These are phyloP conservation scores for Eonycteris spelaea DNA, from an alignment of 2,113 vertebrate species.

Conservation along the genomic window DNA sequence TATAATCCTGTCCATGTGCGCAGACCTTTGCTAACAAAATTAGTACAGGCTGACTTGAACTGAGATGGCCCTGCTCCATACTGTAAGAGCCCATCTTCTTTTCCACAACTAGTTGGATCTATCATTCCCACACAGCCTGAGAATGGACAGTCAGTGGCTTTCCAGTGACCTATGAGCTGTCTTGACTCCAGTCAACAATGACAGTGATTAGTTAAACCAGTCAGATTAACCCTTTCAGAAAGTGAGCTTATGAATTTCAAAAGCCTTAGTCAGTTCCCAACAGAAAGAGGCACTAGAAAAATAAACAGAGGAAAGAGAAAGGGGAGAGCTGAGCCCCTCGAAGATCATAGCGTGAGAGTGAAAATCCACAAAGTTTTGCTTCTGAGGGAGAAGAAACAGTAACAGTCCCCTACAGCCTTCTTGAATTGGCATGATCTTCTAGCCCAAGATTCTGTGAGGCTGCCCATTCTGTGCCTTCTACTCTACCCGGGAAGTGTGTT, in stretches of 20 bases:
- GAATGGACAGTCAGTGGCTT: background rate
- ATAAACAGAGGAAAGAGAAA: background rate
- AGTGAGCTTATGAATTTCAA: background rate
- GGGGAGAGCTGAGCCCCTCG: background rate
- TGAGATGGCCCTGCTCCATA: background rate
- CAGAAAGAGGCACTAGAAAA: background rate
- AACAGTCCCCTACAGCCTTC: background rate
- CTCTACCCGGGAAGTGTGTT: background rate
- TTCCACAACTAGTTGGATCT: background rate
- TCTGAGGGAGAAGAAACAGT: background rate
- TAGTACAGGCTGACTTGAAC: background rate
- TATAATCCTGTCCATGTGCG: background rate
- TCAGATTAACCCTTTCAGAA: background rate
- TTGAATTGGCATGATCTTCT: background rate
- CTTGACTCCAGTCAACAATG: background rate
- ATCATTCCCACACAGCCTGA: background rate
- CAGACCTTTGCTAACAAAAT: background rate
- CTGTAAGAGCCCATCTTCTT: background rate
- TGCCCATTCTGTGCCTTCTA: background rate
- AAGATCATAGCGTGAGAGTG: background rate
- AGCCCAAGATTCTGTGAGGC: background rate
- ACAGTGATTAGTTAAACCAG: background rate
- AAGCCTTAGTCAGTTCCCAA: background rate
- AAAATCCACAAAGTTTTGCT: background rate
- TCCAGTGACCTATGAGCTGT: background rate